These are phyloP conservation scores for Hiodon tergisus DNA, from an alignment of 2,113 vertebrate genomes.

Conservation along the genomic window DNA sequence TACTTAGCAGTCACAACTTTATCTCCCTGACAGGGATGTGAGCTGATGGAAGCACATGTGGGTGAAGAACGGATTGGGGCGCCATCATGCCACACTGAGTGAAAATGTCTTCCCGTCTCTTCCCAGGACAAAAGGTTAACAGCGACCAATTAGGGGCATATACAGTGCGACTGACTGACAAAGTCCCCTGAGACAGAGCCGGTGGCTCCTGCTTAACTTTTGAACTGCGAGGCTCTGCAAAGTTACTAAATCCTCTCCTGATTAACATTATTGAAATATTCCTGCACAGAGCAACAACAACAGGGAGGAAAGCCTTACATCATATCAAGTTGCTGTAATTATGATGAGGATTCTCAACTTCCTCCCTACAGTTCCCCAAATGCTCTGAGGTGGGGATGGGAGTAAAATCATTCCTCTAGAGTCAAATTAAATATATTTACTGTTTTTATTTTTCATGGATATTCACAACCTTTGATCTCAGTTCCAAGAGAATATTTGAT, in stretches of 20 bases:
- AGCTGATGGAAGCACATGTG: constrained; percentile 31
- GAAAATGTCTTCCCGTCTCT: neutral
- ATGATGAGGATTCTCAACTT: neutral
- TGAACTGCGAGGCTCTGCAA: constrained; percentile 3
- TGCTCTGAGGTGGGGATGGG: too few species aligned
- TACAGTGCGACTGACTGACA: neutral
- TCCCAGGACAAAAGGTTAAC: neutral
- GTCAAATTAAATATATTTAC: too few species aligned
- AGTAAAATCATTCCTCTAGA: too few species aligned
- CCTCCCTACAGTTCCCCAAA: neutral
- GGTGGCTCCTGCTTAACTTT: neutral
- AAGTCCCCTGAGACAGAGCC: neutral
- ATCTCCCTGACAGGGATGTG: constrained; percentile 62
- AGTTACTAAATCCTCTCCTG: constrained; percentile 14
- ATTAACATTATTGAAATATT: constrained; percentile 8
- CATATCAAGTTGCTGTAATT: neutral
- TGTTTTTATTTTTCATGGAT: too few species aligned
- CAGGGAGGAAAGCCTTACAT: constrained; percentile 6
- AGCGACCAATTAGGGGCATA: neutral
- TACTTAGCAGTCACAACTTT: constrained; percentile 37
- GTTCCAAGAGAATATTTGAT: neutral
- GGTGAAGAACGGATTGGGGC: constrained; percentile 22
- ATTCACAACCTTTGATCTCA: neutral
- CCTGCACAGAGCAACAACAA: neutral
- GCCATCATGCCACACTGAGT: neutral